Conservation (phyloP, 2,888 invertebrate genomes). For the Calameuta idolon region DNA sequence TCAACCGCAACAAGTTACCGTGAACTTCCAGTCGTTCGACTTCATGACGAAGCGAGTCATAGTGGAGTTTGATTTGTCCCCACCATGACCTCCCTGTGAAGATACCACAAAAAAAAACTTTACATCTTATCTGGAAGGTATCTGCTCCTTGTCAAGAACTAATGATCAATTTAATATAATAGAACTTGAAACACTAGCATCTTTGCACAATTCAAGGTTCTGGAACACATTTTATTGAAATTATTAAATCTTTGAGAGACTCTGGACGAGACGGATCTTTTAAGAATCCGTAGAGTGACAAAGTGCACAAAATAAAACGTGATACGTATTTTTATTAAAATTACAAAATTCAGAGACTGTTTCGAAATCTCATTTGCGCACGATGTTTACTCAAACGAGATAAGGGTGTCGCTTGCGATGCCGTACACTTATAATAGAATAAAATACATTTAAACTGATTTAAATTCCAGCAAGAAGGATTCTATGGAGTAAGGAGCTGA, state of each 20-base stretch:
- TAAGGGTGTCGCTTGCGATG: neutral
- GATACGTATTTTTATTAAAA: neutral
- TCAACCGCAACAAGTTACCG: conserved; percentile 70
- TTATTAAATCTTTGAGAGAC: neutral
- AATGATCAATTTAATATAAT: neutral
- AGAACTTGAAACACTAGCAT: neutral
- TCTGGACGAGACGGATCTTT: neutral
- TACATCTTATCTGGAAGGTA: conserved; percentile 18
- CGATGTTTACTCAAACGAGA: neutral
- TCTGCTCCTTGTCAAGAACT: conserved; percentile 11
- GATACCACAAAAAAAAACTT: conserved; percentile 48
- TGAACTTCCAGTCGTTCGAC: conserved; percentile 77
- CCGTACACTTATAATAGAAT: neutral
- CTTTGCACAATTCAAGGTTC: neutral
- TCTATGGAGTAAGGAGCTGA: neutral
- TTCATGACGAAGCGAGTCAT: conserved; percentile 70
- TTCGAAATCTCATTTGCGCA: neutral
- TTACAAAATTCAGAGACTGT: neutral
- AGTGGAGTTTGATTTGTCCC: conserved; percentile 69
- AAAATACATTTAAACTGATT: neutral
- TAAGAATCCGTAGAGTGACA: neutral
- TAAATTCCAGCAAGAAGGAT: neutral
- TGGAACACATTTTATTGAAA: neutral
- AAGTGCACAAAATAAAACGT: neutral
- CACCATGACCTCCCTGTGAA: conserved; percentile 69